Base-by-base conservation (phyloP, 1,140 invertebrate species). In the Drosophila parabipectinata region DNA sequence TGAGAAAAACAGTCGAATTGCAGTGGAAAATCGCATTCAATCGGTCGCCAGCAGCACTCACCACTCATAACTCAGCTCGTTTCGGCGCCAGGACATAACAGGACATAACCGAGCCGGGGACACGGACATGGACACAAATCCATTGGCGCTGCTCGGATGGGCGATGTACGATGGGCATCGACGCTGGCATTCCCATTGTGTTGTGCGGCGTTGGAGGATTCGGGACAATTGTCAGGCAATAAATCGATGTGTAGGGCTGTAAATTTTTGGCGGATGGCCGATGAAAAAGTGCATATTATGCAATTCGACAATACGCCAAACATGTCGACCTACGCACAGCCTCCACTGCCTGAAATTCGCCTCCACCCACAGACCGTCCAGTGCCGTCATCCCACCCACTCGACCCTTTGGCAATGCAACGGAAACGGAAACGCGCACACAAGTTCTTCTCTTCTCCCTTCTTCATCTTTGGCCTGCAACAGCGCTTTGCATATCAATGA, bases 271-370 rank as follows among this genome's bases (percentile, higher is more conserved):
- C 69, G 79, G 83, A 83, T 89, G 83, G 59, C 75, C 84, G 84
- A 89, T 88, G 80, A 87, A 91, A 91, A 91, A 89, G 64, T 91
- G 90, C 90, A 91, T 91, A 84, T 87, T 87, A 91, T 91, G 90
- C 90, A 91, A 90, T 90, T 91, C 77, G 73, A 89, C 80, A 89
- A 81, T 85, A 82, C 81, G 74, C 81, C 83, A 88, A 90, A 84
- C 88, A 89, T 89, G 76, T 85, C 84, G 60, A 84, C 58, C 77
- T 73, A 72, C 63, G 77, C 78, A 85, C 62, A 60, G 60, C 52
- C 53, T 39, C 55, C 62, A 47, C 73, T 61, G 62, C 58, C 54
- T 51, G 51, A 52, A 52, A 60, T 41, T 60, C 66, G 53, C 52
- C 34, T 48, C 52, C 66, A 52, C 48, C 61, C 54, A 39, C 52